Evolutionary conservation across 2,797 vertebrate species (phyloP).

Genomic region (Bradypus variegatus): DNA sequence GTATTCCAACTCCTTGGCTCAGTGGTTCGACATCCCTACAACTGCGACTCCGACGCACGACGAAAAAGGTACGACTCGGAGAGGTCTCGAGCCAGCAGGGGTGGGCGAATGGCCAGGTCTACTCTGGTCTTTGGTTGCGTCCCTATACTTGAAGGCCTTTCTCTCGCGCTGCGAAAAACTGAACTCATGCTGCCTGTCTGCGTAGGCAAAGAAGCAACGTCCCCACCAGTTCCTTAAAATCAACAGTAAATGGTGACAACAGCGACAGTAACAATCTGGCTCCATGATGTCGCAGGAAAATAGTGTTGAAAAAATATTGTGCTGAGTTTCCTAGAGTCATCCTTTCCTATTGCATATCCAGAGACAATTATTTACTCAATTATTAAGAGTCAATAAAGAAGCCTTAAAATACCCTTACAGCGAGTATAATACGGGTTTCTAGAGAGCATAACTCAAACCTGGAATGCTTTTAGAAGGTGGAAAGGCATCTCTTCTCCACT

Average conservation of each 20-base stretch:
- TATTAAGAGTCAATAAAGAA: slow-evolving; percentile 6
- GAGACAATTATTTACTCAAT: neutral
- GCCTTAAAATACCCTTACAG: neutral
- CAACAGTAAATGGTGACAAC: neutral
- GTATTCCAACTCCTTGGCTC: slow-evolving; percentile 94
- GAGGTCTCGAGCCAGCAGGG: neutral
- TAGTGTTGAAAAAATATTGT: neutral
- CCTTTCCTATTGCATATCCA: neutral
- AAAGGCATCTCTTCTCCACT: neutral
- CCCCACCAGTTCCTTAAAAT: neutral
- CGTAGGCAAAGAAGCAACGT: neutral
- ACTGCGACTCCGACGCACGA: slow-evolving; percentile 96
- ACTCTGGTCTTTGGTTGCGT: neutral
- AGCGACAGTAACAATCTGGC: neutral
- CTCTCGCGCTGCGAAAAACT: neutral
- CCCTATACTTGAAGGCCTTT: neutral
- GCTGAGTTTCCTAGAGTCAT: neutral
- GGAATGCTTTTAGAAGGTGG: neutral
- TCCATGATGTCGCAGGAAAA: neutral
- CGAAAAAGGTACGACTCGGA: slow-evolving; percentile 86
- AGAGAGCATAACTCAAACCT: slow-evolving; percentile 14
- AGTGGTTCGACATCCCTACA: slow-evolving; percentile 94
- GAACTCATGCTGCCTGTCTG: neutral
- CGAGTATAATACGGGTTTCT: neutral
- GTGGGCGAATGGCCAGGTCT: neutral